phyloP scores from a whole-genome alignment of 2,888 invertebrate species.

The Resseliella maxima region DNA sequence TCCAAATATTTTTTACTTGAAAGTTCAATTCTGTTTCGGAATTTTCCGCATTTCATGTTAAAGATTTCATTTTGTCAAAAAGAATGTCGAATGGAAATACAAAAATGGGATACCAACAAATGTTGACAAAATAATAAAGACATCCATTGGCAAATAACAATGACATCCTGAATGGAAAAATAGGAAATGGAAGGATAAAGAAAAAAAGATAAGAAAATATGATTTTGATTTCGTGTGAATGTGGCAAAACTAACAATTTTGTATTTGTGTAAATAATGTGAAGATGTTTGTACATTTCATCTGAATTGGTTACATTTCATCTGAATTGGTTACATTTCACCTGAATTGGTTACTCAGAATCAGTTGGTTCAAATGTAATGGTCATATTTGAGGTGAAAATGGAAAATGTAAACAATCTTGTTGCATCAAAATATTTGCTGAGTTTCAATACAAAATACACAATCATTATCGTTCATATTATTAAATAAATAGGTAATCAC shows the following conservation, averaged over 20 bases:
- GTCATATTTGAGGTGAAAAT: slow-evolving; percentile 4
- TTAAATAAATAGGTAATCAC: slow-evolving; percentile 30
- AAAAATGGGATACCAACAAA: slow-evolving; percentile 8
- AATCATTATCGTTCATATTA: slow-evolving; percentile 37
- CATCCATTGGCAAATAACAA: slow-evolving; percentile 12
- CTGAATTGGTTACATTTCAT: too few species aligned
- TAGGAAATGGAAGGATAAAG: neutral
- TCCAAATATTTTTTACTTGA: neutral
- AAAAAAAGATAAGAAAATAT: neutral
- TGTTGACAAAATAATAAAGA: neutral
- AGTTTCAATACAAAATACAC: neutral
- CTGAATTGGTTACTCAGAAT: neutral
- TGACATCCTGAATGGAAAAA: slow-evolving; percentile 5
- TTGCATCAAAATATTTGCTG: slow-evolving; percentile 19
- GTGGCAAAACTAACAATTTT: neutral
- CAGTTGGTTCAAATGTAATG: neutral
- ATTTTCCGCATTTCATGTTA: neutral
- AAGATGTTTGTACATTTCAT: neutral
- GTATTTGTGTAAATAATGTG: slow-evolving; percentile 13
- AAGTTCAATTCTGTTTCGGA: neutral
- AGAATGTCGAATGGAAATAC: too few species aligned
- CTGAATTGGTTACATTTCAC: neutral
- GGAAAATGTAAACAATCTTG: slow-evolving; percentile 44
- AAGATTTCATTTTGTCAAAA: neutral
- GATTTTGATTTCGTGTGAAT: neutral